These are phyloP conservation scores for Cylloceria caligata DNA, from an alignment of 2,888 invertebrate species.

Conservation along the genomic window DNA sequence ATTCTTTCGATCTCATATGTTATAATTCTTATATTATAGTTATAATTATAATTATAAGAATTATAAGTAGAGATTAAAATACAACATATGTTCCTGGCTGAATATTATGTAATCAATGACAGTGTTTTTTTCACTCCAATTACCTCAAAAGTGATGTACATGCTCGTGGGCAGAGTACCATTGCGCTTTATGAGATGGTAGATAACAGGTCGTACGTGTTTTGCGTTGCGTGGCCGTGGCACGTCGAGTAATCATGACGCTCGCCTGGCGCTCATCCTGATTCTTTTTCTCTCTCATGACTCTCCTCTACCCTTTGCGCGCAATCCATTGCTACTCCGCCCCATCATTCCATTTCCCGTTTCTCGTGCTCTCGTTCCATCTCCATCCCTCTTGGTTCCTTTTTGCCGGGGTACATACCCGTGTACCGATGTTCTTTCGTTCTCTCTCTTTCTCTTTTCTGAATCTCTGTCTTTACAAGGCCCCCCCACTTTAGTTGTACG, in stretches of 20 bases:
- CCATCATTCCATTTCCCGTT: conserved; percentile 46
- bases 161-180: neutral
- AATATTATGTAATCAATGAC: too few species aligned
- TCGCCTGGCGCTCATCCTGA: neutral
- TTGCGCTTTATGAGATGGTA: conserved; percentile 60
- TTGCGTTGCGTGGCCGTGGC: conserved; percentile 58
- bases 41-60: too few species aligned
- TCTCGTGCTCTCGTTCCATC: conserved; percentile 12
- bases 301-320: neutral
- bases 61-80: too few species aligned
- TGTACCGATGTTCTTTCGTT: conserved; percentile 15
- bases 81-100: too few species aligned
- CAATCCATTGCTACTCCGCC: conserved; percentile 5
- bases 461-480: neutral
- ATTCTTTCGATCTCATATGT: too few species aligned
- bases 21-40: too few species aligned
- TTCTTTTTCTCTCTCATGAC: neutral
- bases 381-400: conserved; percentile 11
- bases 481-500: neutral
- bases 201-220: conserved; percentile 71
- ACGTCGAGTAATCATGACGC: conserved; percentile 71
- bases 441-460: neutral
- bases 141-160: neutral
- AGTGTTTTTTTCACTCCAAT: too few species aligned
- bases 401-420: neutral